Conservation (phyloP, 2,113 vertebrate genomes). For the Barnardius zonarius region DNA sequence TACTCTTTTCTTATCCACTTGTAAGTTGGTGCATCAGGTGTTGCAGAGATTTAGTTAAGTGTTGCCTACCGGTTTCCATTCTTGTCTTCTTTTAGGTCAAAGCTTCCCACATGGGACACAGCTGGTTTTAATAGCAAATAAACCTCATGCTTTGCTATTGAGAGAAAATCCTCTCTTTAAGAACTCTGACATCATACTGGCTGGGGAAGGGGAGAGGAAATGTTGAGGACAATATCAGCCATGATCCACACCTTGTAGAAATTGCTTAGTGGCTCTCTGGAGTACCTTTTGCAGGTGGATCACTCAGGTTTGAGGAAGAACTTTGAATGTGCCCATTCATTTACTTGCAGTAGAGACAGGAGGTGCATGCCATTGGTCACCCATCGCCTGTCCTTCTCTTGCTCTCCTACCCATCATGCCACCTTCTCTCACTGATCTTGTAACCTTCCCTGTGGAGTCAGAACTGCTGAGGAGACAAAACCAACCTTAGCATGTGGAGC, state of each 20-base stretch:
- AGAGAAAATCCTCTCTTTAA: neutral
- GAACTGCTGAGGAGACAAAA: neutral
- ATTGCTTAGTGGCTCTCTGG: neutral
- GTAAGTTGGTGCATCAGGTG: neutral
- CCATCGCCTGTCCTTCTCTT: neutral
- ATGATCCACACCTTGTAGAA: neutral
- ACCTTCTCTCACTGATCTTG: neutral
- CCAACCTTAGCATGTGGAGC: neutral
- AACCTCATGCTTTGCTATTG: neutral
- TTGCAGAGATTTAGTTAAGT: neutral
- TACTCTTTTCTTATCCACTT: neutral
- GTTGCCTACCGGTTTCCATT: neutral
- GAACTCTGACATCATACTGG: neutral
- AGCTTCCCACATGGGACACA: neutral
- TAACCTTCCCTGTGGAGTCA: neutral
- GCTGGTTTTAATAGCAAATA: neutral
- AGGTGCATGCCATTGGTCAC: neutral
- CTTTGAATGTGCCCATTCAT: neutral
- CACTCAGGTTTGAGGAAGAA: neutral
- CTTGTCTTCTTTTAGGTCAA: neutral
- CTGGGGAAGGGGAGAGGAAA: neutral
- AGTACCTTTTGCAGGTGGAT: neutral
- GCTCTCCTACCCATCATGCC: neutral
- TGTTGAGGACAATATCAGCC: neutral
- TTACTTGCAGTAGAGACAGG: neutral